phyloP scores from a whole-genome alignment of 2,888 invertebrate species.

The Ecdyonurus torrentis region DNA sequence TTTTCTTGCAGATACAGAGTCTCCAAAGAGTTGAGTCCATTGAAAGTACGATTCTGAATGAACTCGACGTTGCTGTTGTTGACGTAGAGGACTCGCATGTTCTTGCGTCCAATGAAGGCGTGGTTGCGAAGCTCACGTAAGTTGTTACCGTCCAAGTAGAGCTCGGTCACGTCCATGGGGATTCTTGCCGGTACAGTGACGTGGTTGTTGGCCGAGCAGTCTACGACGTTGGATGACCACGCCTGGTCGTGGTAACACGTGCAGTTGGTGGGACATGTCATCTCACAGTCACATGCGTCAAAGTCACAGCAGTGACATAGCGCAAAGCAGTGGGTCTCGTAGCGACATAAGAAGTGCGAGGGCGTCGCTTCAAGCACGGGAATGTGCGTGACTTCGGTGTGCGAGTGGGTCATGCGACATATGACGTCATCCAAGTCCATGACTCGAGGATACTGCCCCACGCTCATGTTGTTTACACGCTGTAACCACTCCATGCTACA shows the following conservation, averaged over 20 bases:
- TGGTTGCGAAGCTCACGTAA: conserved; percentile 59
- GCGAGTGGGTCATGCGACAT: conserved; percentile 62
- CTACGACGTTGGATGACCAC: conserved; percentile 73
- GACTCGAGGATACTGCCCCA: conserved; percentile 65
- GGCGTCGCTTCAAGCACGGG: conserved; percentile 62
- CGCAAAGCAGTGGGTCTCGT: conserved; percentile 70
- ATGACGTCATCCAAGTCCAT: conserved; percentile 69
- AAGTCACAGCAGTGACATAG: conserved; percentile 82
- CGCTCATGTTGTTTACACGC: conserved; percentile 44
- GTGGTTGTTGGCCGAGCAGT: conserved; percentile 57
- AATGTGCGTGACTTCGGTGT: conserved; percentile 49
- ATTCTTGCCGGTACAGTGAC: conserved; percentile 59
- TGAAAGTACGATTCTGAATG: conserved; percentile 68
- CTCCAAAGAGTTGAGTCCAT: conserved; percentile 61
- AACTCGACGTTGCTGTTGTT: conserved; percentile 62
- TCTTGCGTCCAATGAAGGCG: conserved; percentile 71
- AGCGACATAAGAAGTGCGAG: conserved; percentile 70
- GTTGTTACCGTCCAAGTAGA: conserved; percentile 72
- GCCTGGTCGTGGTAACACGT: conserved; percentile 78
- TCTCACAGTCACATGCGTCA: conserved; percentile 83
- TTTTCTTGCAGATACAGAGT: conserved; percentile 61
- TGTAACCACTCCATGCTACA: conserved; percentile 86
- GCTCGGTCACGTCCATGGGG: conserved; percentile 81
- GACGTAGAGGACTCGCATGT: conserved; percentile 54
- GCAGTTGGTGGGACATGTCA: conserved; percentile 76